Evolutionary conservation across 2,888 invertebrate species (phyloP), one percentile per base, ranked within the genome.

Genomic region (Rhaphigaster nebulosa): DNA sequence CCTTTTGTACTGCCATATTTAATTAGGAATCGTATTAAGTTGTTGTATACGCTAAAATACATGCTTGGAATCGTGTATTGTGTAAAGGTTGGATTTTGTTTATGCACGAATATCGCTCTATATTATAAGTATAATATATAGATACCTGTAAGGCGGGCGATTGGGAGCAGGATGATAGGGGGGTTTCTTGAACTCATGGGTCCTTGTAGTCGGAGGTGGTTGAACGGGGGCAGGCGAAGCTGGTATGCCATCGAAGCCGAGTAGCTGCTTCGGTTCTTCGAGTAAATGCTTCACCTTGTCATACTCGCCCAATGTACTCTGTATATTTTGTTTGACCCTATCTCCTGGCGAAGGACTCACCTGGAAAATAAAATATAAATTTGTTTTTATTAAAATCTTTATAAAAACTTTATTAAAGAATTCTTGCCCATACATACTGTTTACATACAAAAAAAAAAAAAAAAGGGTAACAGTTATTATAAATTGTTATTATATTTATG

Each of bases 221-320:
- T 91, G 91, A 93, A 93, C 91, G 93, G 93, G 91, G 93, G 93
- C 92, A 18, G 91, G 90, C 34, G 91, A 91, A n/a, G 92, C 91
- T 92, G 95, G 95, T 56, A 96, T 95, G 60, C 96, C 96, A 93
- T 96, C 96, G 93, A 96, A 96, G 93, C 95, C 95, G 92, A 94
- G 92, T 93, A 96, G 94, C 50, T 92, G 91, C 88, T 92, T 92
- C 56, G 92, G 92, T 91, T 93, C 93, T 87, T 92, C 93, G 90
- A 93, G 92, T 92, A 96, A 94, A 92, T 95, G 95, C 94, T 96
- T 96, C 92, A 96, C 95, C 92, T 95, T 94, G 91, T 95, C 95
- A 94, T 96, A 97, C 94, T 96, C 96, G 91, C 96, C 96, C 92
- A 97, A 94, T 93, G 95, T 96, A 92, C 95, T 96, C 94, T 96